phyloP scores from a whole-genome alignment of 2,888 invertebrate genomes.

The Cantharis nigra region DNA sequence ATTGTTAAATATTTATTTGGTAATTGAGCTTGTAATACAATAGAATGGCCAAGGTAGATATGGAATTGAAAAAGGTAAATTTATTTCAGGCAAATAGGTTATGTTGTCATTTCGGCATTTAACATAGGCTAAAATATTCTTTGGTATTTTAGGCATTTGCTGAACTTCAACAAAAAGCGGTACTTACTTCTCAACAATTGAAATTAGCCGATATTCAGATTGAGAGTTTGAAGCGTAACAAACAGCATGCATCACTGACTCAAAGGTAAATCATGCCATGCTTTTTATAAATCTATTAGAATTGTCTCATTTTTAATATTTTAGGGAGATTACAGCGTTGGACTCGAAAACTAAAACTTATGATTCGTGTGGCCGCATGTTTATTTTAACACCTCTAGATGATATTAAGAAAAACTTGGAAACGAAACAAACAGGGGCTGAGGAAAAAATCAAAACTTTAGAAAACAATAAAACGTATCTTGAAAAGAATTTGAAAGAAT shows the following conservation, averaged over 20 bases:
- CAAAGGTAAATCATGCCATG: slow-evolving; percentile 56
- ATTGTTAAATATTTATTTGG: background rate
- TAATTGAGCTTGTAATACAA: background rate
- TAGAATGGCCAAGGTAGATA: slow-evolving; percentile 51
- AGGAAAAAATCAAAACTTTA: slow-evolving; percentile 72
- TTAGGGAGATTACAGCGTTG: slow-evolving; percentile 63
- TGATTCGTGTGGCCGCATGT: slow-evolving; percentile 85
- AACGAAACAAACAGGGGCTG: slow-evolving; percentile 60
- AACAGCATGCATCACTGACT: slow-evolving; percentile 74
- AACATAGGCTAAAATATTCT: background rate
- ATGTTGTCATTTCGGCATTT: background rate
- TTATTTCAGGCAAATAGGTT: background rate
- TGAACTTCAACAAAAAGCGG: slow-evolving; percentile 80
- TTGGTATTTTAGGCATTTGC: slow-evolving; percentile 67
- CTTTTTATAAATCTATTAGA: background rate
- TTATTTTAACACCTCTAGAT: slow-evolving; percentile 70
- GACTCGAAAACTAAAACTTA: slow-evolving; percentile 72
- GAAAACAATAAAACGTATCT: slow-evolving; percentile 79
- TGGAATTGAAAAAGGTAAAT: slow-evolving; percentile 54
- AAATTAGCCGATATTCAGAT: slow-evolving; percentile 79
- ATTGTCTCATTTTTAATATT: slow-evolving; percentile 30
- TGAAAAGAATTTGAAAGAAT: slow-evolving; percentile 80
- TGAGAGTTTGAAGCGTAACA: slow-evolving; percentile 67
- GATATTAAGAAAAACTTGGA: slow-evolving; percentile 68
- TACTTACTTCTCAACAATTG: slow-evolving; percentile 80